phyloP scores from a whole-genome alignment of 2,888 invertebrate species.

The Lepidocyrtinus sp. region DNA sequence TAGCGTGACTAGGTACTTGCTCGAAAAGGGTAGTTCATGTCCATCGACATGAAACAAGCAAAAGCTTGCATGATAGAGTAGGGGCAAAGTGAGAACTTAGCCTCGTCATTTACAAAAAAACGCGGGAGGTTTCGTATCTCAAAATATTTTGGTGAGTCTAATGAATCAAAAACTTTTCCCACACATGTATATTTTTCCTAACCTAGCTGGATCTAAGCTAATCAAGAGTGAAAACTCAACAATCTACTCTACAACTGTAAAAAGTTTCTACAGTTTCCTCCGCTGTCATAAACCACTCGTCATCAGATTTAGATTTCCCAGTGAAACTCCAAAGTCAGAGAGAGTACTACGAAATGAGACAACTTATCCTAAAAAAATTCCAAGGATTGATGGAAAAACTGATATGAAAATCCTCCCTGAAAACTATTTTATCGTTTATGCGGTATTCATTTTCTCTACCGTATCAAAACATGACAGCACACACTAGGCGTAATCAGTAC shows the following conservation, averaged over 20 bases:
- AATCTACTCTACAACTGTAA: too few relatives aligned
- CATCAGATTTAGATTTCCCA: background rate
- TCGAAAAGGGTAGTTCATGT: too few relatives aligned
- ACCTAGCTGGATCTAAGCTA: slow-evolving; percentile 2
- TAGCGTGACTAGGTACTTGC: too few relatives aligned
- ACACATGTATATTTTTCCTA: background rate
- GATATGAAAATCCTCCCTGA: background rate
- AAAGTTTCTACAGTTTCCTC: slow-evolving; percentile 6
- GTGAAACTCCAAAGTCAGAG: background rate
- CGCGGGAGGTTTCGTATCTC: too few relatives aligned
- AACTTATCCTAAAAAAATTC: background rate
- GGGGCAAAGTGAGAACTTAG: too few relatives aligned
- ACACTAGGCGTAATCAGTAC: background rate
- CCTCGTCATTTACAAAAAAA: too few relatives aligned
- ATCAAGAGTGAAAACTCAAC: slow-evolving; percentile 13
- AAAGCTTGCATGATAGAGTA: too few relatives aligned
- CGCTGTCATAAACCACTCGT: slow-evolving; percentile 40
- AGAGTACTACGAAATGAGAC: background rate
- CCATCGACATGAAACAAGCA: too few relatives aligned
- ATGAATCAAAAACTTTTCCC: background rate
- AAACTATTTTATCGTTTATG: background rate
- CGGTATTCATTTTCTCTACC: background rate
- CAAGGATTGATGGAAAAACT: background rate
- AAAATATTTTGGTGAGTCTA: too few relatives aligned
- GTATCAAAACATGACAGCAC: slow-evolving; percentile 16